Evolutionary conservation across 2,797 vertebrate species (phyloP), one percentile per base, ranked within the genome.

Genomic region (Danio kyathit): DNA sequence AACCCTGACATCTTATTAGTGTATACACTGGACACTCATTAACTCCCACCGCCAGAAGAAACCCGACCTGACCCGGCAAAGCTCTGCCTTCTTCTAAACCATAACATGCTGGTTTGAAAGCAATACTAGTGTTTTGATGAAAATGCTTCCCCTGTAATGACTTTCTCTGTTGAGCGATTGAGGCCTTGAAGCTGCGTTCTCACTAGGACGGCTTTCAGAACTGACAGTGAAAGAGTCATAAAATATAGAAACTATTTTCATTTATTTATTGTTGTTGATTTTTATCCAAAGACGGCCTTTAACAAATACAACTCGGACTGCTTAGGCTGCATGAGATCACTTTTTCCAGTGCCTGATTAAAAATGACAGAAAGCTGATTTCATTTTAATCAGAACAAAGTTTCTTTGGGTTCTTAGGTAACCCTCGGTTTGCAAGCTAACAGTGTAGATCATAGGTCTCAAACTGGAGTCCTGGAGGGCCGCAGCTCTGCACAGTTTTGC

Each of bases 21-120:
- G 89, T 90, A 90, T 89, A 93, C 93, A 91, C 92, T 91, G 91
- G 91, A 92, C 93, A 94, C 92, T 95, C 94, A 94, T 95, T 95
- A 95, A 94, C 93, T 94, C 91, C 90, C 91, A 92, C 93, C 90
- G 91, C 88, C 90, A 90, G 59, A 21, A 81, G 78, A 83, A 83
- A 69, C 44, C 76, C 64, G 70, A 69, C 51, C 64, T 70, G 76
- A 84, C 80, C 76, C 67, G 5, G 49, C 43, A 64, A 43, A 56
- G 49, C 67, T 56, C 72, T 65, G 69, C 40, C 43, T 21, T 61
- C 46, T 66, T 65, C 44, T 52, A 75, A 80, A 78, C 65, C 60
- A 70, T 78, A 74, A 71, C 51, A 71, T 71, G 61, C 59, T 79
- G 49, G 49, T 56, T 73, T 80, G 59, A 73, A 80, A 79, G 67